Evolutionary conservation across 1,140 invertebrate species (phyloP).

Genomic region (Aphelenchoides fujianensis): DNA sequence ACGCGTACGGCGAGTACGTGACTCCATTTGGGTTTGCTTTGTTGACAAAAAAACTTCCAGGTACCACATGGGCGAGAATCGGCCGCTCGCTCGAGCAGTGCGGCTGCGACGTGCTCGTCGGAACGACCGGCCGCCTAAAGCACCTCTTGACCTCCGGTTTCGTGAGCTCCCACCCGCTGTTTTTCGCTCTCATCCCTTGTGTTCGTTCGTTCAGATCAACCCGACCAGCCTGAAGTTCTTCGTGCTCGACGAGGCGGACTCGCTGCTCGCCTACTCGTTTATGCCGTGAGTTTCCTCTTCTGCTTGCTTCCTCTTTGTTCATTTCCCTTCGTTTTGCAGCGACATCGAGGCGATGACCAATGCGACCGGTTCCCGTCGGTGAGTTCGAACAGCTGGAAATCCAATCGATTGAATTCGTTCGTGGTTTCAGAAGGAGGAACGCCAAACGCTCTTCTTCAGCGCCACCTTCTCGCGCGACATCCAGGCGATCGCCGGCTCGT

Average conservation of each 20-base stretch:
- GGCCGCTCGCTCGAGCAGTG: slow-evolving; percentile 59
- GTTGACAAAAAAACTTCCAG: no score
- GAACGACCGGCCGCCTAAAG: slow-evolving; percentile 83
- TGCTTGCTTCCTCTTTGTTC: no score
- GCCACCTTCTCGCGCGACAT: neutral
- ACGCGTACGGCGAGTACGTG: slow-evolving; percentile 46
- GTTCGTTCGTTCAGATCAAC: slow-evolving; percentile 52
- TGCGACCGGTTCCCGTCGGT: slow-evolving; percentile 28
- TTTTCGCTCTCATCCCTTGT: no score
- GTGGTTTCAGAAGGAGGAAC: no score
- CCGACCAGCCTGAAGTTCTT: slow-evolving; percentile 75
- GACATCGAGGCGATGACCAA: slow-evolving; percentile 46
- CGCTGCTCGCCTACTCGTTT: slow-evolving; percentile 79
- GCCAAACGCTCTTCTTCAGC: neutral
- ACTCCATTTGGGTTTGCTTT: no score
- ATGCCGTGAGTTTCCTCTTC: no score
- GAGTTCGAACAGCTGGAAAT: no score
- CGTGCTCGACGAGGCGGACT: slow-evolving; percentile 90
- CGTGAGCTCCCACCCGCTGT: no score
- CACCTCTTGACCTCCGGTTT: no score
- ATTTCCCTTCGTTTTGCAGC: no score
- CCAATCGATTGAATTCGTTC: no score
- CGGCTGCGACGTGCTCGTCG: slow-evolving; percentile 89
- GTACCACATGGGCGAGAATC: no score
- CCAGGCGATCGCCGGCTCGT: neutral